Percentiles rank a stretch among this genome's conserved stretches.
These are phyloP conservation scores for Seison nebaliae DNA, from an alignment of 1,140 invertebrate species.

Conservation along the genomic window DNA sequence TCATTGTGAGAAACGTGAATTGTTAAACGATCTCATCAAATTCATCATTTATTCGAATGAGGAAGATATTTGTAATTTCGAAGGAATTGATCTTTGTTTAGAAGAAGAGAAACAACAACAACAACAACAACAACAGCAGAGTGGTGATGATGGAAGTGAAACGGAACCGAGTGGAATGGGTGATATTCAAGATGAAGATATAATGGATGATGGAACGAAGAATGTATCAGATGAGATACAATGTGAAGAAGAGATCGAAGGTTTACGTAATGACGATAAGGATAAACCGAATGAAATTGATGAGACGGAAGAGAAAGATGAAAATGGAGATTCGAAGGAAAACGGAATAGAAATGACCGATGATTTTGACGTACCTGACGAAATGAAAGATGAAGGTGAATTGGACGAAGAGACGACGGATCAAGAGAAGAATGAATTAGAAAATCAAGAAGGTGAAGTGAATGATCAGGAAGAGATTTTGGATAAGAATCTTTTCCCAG, in stretches of 20 bases:
- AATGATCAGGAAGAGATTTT: slow-evolving; percentile 4
- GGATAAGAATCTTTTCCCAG: slow-evolving; percentile 8
- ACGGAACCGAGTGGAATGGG: not conserved
- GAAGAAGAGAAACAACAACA: too few relatives aligned
- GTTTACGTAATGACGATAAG: slow-evolving; percentile 3
- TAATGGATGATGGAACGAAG: slow-evolving; percentile 7
- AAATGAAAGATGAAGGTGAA: slow-evolving; percentile 3
- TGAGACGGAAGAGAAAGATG: not conserved
- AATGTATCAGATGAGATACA: slow-evolving; percentile 12
- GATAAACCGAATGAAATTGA: not conserved
- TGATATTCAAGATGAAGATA: slow-evolving; percentile 3
- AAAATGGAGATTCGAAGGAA: slow-evolving; percentile 5
- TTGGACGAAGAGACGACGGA: not conserved
- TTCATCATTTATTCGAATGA: too few relatives aligned
- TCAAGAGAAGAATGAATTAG: not conserved
- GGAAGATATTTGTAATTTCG: too few relatives aligned
- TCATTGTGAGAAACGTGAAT: too few relatives aligned
- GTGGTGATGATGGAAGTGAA: not conserved
- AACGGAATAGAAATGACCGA: slow-evolving; percentile 12
- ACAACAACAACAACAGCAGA: not conserved
- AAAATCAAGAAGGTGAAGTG: slow-evolving; percentile 9
- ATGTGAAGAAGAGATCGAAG: slow-evolving; percentile 9
- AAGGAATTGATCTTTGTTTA: too few relatives aligned
- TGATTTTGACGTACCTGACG: slow-evolving; percentile 9
- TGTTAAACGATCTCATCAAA: too few relatives aligned